Evolutionary conservation across 64 coral and sea anemone species (phyloP), one percentile per base, ranked within the genome.

Genomic region (Hydrozoanthus tunicans): DNA sequence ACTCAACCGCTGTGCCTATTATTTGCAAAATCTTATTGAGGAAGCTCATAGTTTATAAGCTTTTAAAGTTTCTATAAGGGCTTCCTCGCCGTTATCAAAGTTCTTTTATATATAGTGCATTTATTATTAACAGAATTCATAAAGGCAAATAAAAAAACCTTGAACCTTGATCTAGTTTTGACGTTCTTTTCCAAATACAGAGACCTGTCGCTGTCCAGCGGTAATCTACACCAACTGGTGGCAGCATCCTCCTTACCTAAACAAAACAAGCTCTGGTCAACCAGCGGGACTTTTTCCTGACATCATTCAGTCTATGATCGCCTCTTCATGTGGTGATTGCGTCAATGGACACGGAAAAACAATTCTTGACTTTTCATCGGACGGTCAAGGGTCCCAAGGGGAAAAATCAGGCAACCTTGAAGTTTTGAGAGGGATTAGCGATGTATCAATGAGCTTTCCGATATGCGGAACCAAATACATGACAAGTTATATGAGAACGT

Each of bases 191-290:
- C 32, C 32, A 43, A 43, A 43, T 43, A 43, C 52, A 94, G 93
- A 91, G 32, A 94, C 93, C 3, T 94, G 93, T 58, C 51, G 59
- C 6, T 94, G 93, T 90, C 89, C 93, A 56, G 27, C 64, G 78
- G 57, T 55, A 9, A 6, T 94, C 6, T 86, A 91, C 93, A 94
- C 93, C 23, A 94, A 91, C 64, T 94, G 93, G 93, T 69, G 80
- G 7, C 23, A 59, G 11, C 59, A 91, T 51, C 89, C 89, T 8
- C 93, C 93, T 52, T 94, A 94, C 64, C 70, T 94, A 4, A 85
- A 75, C 51, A 32, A 20, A 51, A 77, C 69, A 43, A 53, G 6
- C 1, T 25, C 24, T 7, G 75, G 71, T 54, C 55, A 80, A 10
- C 73, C 54, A 25, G 76, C 9, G 1, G 93, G 93, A 51, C 91